Base-by-base conservation (phyloP, 2,113 vertebrate genomes). In the Jaculus jaculus region DNA sequence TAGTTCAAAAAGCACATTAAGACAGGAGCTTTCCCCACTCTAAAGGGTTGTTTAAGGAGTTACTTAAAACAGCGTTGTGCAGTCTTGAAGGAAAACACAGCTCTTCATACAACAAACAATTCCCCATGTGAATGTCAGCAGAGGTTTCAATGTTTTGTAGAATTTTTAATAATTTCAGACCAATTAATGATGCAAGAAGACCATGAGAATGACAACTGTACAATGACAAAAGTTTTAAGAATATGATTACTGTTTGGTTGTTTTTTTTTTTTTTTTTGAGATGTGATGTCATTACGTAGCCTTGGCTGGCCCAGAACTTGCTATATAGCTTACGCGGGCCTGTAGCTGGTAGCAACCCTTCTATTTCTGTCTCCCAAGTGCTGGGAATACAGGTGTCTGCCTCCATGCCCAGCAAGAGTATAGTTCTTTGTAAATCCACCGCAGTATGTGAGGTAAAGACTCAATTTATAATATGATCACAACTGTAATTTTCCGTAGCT, bases 401-500 rank as follows among this genome's bases (percentile, higher is more conserved):
- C 16, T 34, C 17, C 13, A 28, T 20, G 30, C 23, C 32, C n/a
- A 28, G 32, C 10, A 18, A 58, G 54, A 28, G 54, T 71, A 34
- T 37, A 34, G 26, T 72, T 85, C 42, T 96, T 78, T 37, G 71
- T 80, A 93, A 95, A 2, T 54, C 24, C 61, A 63, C 13, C 91
- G 47, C 6, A 28, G n/a, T 60, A 66, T 89, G 63, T 74, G 81
- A 60, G 42, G 91, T 1, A 58, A 47, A 95, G 26, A 61, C 78
- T 26, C 97, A 97, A 98, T 98, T 98, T 98, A 97, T 97, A 97
- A 96, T 98, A 98, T 97, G 96, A 98, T 98, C 98, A 98, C 98
- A 98, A 97, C 96, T 97, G 98, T 97, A 97, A 97, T 96, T 98
- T 99, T 98, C 98, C 97, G 98, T 98, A 97, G 97, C 98, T 97